Percentiles rank a stretch among this genome's conserved stretches.
Evolutionary conservation across 1,140 invertebrate species (phyloP).

Genomic region (Microplitis mediator): DNA sequence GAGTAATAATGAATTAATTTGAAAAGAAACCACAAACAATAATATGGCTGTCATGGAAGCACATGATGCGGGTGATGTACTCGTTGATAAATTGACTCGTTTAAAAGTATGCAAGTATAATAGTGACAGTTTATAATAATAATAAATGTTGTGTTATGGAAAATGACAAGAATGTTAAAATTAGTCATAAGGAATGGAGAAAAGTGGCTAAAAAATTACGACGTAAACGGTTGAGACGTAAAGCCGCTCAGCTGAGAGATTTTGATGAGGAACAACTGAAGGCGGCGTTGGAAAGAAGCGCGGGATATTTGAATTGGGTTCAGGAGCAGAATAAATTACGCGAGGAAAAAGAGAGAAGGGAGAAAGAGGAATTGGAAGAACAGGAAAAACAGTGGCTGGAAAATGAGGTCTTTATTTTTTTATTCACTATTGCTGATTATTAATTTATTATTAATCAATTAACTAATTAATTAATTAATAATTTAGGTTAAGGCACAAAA

Average conservation of each 20-base stretch:
- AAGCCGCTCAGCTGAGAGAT: conserved; percentile 55
- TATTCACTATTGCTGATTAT: not conserved
- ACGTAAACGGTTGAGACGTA: conserved; percentile 63
- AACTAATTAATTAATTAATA: not conserved
- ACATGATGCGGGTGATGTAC: not conserved
- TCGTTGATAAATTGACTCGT: not conserved
- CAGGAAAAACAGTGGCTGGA: conserved; percentile 53
- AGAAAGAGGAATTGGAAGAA: conserved; percentile 58
- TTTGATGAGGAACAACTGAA: conserved; percentile 42
- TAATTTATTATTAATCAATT: not conserved
- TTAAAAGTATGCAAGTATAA: not conserved
- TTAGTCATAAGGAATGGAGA: conserved; percentile 67
- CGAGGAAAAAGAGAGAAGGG: conserved; percentile 53
- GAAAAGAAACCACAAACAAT: no score
- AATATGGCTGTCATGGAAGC: not conserved
- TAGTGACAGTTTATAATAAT: not conserved
- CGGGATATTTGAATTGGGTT: conserved; percentile 60
- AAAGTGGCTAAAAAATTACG: conserved; percentile 67
- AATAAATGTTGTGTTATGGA: conserved; percentile 8
- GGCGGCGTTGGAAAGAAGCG: conserved; percentile 39
- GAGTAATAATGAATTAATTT: no score
- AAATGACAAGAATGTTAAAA: not conserved
- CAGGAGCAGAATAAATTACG: conserved; percentile 54
- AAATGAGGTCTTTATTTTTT: conserved; percentile 48
- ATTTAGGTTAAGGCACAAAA: conserved; percentile 56